These are phyloP conservation scores for Climacteris rufus DNA, from an alignment of 2,113 vertebrate species.

Conservation along the genomic window DNA sequence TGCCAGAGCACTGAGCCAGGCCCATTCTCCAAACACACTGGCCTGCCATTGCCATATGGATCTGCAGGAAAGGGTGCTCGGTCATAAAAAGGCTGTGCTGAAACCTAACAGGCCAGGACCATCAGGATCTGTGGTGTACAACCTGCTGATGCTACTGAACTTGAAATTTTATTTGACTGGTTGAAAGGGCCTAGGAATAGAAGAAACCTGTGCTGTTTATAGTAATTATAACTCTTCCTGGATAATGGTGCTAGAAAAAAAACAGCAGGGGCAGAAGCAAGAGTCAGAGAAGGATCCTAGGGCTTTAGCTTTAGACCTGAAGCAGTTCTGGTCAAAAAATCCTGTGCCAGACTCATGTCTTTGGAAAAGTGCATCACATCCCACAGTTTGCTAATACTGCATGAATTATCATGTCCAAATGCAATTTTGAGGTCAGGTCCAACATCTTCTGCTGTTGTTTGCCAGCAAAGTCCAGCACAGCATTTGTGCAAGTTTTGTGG, in stretches of 20 bases:
- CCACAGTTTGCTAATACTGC: not conserved
- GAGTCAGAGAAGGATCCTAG: not conserved
- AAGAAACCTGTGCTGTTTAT: not conserved
- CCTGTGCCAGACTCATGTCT: not conserved
- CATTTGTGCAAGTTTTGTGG: not conserved
- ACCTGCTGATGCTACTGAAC: slow-evolving; percentile 23
- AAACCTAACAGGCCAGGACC: not conserved
- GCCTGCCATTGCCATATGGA: not conserved
- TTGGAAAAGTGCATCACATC: not conserved
- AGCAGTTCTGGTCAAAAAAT: not conserved
- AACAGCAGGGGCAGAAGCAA: not conserved
- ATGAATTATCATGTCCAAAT: not conserved
- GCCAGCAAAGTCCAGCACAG: not conserved
- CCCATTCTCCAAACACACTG: not conserved
- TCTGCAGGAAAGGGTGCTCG: not conserved
- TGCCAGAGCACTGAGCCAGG: not conserved
- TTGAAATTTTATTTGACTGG: slow-evolving; percentile 16
- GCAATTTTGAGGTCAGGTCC: not conserved
- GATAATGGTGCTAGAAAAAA: not conserved
- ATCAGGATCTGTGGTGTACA: not conserved
- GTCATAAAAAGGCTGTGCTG: not conserved
- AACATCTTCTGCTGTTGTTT: not conserved
- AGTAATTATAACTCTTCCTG: not conserved
- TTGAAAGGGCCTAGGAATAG: slow-evolving; percentile 53
- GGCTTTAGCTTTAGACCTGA: not conserved